A percentile compares a stretch with the other conserved stretches of the same genome.
These are phyloP conservation scores for Frankliniella intonsa DNA, from an alignment of 2,888 invertebrate genomes.

Conservation along the genomic window DNA sequence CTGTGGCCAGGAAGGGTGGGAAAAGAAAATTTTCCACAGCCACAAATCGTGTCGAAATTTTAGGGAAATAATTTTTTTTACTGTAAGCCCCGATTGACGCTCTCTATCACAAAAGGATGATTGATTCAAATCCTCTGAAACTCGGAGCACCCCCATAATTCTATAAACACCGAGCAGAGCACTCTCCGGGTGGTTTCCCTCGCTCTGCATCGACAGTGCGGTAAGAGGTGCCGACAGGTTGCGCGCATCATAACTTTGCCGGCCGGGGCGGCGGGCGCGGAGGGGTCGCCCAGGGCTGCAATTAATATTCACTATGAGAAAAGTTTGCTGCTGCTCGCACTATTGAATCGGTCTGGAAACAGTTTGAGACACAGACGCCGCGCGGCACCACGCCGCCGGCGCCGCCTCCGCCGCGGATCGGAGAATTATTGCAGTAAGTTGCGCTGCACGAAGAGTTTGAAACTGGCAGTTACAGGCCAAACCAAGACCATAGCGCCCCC, in stretches of 20 bases:
- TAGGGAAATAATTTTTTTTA: too few species aligned
- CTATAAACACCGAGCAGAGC: too few species aligned
- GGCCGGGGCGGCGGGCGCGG: background rate
- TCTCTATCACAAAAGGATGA: too few species aligned
- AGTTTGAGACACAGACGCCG: conserved; percentile 6
- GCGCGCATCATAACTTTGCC: too few species aligned
- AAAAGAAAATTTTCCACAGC: too few species aligned
- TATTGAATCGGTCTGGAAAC: conserved; percentile 4
- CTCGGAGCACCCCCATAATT: too few species aligned
- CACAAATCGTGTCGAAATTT: too few species aligned
- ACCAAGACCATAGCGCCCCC: too few species aligned
- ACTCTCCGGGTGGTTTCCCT: too few species aligned
- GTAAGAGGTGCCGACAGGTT: too few species aligned
- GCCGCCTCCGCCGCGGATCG: background rate
- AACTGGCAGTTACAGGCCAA: background rate
- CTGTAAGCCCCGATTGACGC: too few species aligned
- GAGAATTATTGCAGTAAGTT: conserved; percentile 17
- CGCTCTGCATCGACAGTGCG: background rate
- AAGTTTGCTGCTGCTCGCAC: background rate
- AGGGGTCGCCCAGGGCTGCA: background rate
- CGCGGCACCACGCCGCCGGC: background rate
- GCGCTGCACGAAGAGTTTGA: conserved; percentile 17
- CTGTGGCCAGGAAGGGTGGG: background rate
- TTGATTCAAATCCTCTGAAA: too few species aligned
- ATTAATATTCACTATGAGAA: conserved; percentile 22